Conservation (phyloP, 2,797 vertebrate species). For the Dromococcyx pavoninus region DNA sequence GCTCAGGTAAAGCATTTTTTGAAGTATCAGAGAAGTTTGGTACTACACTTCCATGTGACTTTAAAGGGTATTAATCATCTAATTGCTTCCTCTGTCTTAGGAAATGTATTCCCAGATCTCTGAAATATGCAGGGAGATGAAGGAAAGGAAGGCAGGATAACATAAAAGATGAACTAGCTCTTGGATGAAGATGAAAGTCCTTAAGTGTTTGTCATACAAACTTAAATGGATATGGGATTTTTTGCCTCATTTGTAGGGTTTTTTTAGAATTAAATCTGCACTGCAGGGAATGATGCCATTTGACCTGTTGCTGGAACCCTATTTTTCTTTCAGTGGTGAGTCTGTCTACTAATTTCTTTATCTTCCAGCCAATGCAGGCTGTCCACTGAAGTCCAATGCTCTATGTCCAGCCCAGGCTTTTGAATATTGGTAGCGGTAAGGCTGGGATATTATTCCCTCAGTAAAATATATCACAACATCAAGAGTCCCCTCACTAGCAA, state of each 20-base stretch:
- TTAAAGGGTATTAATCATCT: neutral
- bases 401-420: neutral
- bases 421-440: neutral
- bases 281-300: neutral
- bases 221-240: fast-evolving
- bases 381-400: neutral
- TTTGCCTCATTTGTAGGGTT: neutral
- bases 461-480: neutral
- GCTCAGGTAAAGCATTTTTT: neutral
- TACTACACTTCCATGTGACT: neutral
- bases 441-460: neutral
- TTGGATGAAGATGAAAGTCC: neutral
- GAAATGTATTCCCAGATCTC: neutral
- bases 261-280: neutral
- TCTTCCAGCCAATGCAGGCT: fast-evolving
- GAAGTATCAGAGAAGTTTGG: neutral
- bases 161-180: neutral
- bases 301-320: neutral
- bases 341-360: neutral
- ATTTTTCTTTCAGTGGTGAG: neutral
- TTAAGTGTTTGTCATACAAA: neutral
- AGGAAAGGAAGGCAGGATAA: neutral
- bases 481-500: neutral
- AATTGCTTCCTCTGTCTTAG: neutral
- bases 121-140: neutral